Evolutionary conservation across 2,113 vertebrate genomes (phyloP), one percentile per base, ranked within the genome.

Genomic region (Zosterops japonicus): DNA sequence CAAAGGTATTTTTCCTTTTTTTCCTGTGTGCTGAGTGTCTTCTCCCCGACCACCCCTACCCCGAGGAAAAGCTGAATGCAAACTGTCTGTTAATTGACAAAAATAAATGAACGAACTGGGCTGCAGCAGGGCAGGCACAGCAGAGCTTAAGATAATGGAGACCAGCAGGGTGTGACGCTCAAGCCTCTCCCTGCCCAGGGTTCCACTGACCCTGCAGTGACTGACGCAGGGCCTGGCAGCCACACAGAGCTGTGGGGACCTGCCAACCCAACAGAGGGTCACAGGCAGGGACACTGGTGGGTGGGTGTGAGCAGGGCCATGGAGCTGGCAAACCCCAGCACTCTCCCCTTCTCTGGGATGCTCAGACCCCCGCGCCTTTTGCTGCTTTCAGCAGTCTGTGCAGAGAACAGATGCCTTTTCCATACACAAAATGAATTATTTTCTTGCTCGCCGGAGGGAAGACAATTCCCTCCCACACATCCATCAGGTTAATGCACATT

Each of bases 21-120:
- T 49, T 14, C 57, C 49, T 59, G 63, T 57, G 24, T 59, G 57
- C 17, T 31, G 36, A 39, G 36, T 39, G 10, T 18, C 33, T 90
- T 60, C 8, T 63, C 35, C 18, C 15, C 0, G 0, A 49, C 5
- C 27, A 61, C 19, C 28, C 7, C 36, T 61, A 50, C 4, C 12
- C 44, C 6, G 31, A 46, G 44, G 53, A 79, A 82, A 56, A 27
- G 42, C 33, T 77, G 63, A 67, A 69, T n/a, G 36, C 33, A 68
- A 96, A 84, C 28, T 5, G 36, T n/a, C 75, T 67, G 17, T 31
- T 90, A 86, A 94, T 83, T 83, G 50, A 42, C 69, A 92, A 91
- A 90, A 95, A 59, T 59, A 50, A 79, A 6, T 5, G 36, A 79
- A 53, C 25, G 36, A 80, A 23, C 29, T 8, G 7, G 31, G 17